phyloP scores from a whole-genome alignment of 2,113 vertebrate species.

The Dipodomys merriami region DNA sequence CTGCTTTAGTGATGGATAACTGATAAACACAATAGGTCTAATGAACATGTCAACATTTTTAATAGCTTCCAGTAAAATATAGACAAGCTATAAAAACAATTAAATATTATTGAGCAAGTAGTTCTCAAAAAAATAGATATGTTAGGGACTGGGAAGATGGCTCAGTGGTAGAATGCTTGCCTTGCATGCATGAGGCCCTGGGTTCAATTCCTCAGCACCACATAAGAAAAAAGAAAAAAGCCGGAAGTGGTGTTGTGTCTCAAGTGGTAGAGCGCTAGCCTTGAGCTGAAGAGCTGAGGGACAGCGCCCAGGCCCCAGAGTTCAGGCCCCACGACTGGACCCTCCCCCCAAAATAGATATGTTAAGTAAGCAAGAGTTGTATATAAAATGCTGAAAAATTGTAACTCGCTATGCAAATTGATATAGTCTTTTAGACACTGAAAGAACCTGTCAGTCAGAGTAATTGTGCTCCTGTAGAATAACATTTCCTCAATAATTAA shows the following conservation, averaged over 20 bases:
- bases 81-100: neutral
- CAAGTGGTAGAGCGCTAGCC: too few species aligned
- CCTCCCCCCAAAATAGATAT: neutral
- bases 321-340: too few species aligned
- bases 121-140: slow-evolving; percentile 7
- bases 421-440: neutral
- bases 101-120: neutral
- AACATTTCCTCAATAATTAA: slow-evolving; percentile 9
- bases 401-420: neutral
- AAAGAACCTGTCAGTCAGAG: slow-evolving; percentile 12
- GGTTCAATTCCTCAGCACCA: too few species aligned
- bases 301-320: too few species aligned
- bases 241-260: too few species aligned
- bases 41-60: neutral
- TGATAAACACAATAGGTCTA: neutral
- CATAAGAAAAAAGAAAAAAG: too few species aligned
- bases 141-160: neutral
- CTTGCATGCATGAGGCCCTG: too few species aligned
- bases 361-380: neutral
- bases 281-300: too few species aligned
- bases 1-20: neutral
- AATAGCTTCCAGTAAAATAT: slow-evolving; percentile 46
- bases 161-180: too few species aligned
- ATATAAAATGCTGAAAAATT: neutral
- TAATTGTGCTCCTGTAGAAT: neutral